Evolutionary conservation across 2,888 invertebrate genomes (phyloP), one percentile per base, ranked within the genome.

Genomic region (Iselma pallidipennis): DNA sequence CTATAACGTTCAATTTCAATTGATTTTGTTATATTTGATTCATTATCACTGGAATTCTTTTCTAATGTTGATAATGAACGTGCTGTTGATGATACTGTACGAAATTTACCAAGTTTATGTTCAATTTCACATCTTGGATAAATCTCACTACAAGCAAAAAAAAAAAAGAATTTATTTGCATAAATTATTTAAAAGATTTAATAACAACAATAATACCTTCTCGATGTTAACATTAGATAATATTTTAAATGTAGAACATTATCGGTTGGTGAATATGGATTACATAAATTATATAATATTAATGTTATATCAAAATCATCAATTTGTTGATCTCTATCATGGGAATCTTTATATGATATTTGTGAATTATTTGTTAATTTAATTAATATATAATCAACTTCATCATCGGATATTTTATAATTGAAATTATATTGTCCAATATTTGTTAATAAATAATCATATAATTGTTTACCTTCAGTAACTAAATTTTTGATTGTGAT

Each of bases 271-370:
- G 74, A 72, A 56, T 72, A 72, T 7, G 81, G 78, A 52, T 79
- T 80, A 59, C 80, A 86, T 78, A 76, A 82, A 67, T 87, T 86
- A n/a, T 87, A 84, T 29, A 90, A 86, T 14, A 91, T 84, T 37
- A 90, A 78, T 0, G 88, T 88, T 16, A 90, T 85, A 71, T 89
- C 88, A 76, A 89, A 90, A 72, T 89, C 88, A 65, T 89, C 88
- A 0, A 84, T 84, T 63, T 86, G 86, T 63, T 85, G 85, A 14
- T 45, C 45, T 12, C 84, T 82, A 66, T 88, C 87, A 67, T 87
- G 86, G 0, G 83, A 82, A 71, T 88, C 88, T 67, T 84, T 85
- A 66, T 87, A 87, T 49, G 84, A 84, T 16, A 87, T 83, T 66
- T 85, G 83, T 10, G 85, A 84, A 21, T 84, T 84, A 65, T 84